Evolutionary conservation across 1,140 invertebrate species (phyloP).

Genomic region (Hetaerina americana): DNA sequence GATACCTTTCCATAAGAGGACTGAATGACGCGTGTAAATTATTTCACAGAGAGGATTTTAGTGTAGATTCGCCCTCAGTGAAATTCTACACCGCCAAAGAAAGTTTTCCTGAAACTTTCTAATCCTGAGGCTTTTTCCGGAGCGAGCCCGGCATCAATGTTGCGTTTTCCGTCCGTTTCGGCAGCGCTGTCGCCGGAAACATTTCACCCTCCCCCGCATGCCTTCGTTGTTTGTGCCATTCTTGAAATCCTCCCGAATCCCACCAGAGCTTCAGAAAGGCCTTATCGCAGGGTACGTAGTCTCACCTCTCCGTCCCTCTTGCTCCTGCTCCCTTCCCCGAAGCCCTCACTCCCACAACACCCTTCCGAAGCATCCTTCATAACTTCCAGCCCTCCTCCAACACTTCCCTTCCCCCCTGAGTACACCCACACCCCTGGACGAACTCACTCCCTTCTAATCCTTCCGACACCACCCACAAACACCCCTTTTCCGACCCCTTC

Average conservation of each 20-base stretch:
- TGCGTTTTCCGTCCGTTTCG: not conserved
- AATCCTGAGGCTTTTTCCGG: no score
- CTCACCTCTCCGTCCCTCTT: not conserved
- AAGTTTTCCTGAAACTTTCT: no score
- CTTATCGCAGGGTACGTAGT: not conserved
- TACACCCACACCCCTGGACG: not conserved
- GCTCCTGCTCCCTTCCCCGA: no score
- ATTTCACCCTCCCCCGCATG: not conserved
- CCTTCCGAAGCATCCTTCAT: not conserved
- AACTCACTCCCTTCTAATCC: not conserved
- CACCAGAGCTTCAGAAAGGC: not conserved
- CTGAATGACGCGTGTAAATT: no score
- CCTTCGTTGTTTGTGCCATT: not conserved
- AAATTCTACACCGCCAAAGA: no score
- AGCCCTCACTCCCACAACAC: no score
- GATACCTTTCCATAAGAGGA: no score
- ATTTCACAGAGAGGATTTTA: no score
- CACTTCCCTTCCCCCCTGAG: not conserved
- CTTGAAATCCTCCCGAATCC: not conserved
- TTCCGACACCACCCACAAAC: no score
- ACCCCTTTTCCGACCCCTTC: no score
- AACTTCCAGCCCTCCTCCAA: not conserved
- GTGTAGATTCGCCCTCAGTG: no score
- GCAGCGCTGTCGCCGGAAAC: not conserved
- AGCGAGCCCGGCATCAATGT: not conserved